phyloP scores from a whole-genome alignment of 2,888 invertebrate species.

The Copidosoma aretas region DNA sequence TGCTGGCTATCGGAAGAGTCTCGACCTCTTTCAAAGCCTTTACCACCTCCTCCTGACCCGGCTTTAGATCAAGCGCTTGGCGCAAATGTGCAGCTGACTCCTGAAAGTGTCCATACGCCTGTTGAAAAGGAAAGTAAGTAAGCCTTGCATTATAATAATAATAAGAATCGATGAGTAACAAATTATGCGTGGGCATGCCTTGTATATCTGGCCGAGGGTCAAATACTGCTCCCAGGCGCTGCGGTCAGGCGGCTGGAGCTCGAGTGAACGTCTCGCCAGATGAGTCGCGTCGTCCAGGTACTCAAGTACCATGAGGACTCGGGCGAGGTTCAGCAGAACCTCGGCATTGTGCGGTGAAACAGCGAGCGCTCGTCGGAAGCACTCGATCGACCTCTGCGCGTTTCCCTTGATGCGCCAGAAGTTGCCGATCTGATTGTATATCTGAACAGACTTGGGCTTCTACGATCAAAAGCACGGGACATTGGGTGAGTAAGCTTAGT shows the following conservation, averaged over 20 bases:
- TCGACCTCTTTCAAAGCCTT: constrained; percentile 83
- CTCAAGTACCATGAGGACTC: constrained; percentile 84
- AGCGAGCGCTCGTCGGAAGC: constrained; percentile 84
- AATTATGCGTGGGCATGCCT: constrained; percentile 60
- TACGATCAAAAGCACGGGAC: constrained; percentile 46
- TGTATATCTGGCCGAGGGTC: constrained; percentile 89
- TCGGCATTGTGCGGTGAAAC: constrained; percentile 88
- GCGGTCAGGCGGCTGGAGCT: constrained; percentile 83
- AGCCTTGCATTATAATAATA: no score
- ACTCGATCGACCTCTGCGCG: constrained; percentile 85
- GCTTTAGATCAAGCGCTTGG: constrained; percentile 83
- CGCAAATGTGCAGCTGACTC: constrained; percentile 84
- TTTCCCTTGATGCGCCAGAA: constrained; percentile 91
- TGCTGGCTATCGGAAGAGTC: constrained; percentile 77
- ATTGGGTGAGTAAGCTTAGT: not conserved
- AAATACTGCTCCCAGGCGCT: constrained; percentile 92
- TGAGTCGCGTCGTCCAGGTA: constrained; percentile 91
- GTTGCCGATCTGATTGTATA: constrained; percentile 91
- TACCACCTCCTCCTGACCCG: constrained; percentile 83
- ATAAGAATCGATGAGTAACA: not conserved
- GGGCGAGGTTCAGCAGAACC: constrained; percentile 82
- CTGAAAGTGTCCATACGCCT: constrained; percentile 86
- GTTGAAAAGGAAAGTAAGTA: not conserved
- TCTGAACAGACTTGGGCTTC: constrained; percentile 83
- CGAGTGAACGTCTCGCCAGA: constrained; percentile 82